Base-by-base conservation (phyloP, 2,797 vertebrate genomes). In the Characodon lateralis region DNA sequence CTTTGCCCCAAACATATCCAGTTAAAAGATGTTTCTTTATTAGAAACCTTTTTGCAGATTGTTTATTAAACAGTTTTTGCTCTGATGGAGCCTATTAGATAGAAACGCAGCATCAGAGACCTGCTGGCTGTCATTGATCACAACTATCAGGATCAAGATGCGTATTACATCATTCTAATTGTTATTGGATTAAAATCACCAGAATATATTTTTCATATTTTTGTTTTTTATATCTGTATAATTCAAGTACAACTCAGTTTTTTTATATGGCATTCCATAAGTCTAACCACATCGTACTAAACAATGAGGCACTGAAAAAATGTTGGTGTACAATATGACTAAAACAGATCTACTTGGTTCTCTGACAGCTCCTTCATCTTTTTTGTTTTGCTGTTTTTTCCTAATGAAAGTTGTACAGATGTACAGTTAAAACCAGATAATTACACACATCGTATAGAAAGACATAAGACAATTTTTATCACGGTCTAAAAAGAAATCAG, bases 1-100 rank as follows among this genome's bases (percentile, higher is more conserved):
- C 69, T 59, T 77, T 73, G 73, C 50, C 26, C 41, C 48, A 24
- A 61, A 68, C 68, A 58, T 48, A 14, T 56, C n/a, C 51, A 31
- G 20, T 24, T 74, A 24, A 46, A 69, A 46, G 41, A 7, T 46
- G 24, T 48, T 59, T 31, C 58, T 48, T 71, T 48, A 68, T 26
- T 51, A 26, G 26, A 55, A 88, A 61, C 22, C 50, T 71, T 43
- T 72, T 31, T 76, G 73, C 18, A 65, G 51, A 39, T 55, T 22
- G 20, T 24, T 22, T 72, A 4, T 9, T 39, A 66, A 66, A 10
- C 9, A 66, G 7, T 39, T 12, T 22, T 39, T 22, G 31, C 9
- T 41, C 35, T 66, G 39, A 43, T n/a, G 12, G 56, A 8, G 24
- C 8, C 2, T 3, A 10, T 58, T 58, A 10, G 20, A 2, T 58